Evolutionary conservation across 2,113 vertebrate genomes (phyloP).

Genomic region (Cromileptes altivelis): DNA sequence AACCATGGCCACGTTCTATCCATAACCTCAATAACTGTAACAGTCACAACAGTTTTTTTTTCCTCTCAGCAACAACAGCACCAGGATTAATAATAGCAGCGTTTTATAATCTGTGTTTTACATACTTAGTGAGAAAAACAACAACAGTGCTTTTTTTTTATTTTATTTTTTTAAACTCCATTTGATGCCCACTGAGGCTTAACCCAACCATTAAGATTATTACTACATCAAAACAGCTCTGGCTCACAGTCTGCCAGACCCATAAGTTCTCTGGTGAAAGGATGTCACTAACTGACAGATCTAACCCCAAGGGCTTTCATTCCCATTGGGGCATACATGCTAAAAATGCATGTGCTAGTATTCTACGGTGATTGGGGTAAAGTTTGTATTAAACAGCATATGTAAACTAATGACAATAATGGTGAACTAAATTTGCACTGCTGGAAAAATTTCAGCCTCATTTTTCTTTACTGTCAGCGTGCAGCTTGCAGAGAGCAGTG

Average conservation of each 20-base stretch:
- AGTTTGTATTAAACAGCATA: neutral
- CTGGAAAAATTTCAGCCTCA: constrained; percentile 30
- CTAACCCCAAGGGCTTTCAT: neutral
- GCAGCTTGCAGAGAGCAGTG: constrained; percentile 26
- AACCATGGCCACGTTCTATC: neutral
- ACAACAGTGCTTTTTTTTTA: neutral
- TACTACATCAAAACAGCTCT: constrained; percentile 1
- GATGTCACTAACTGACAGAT: neutral
- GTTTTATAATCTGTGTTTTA: constrained; percentile 18
- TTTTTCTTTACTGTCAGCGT: constrained; percentile 50
- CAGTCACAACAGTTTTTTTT: neutral
- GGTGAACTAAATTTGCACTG: constrained; percentile 50
- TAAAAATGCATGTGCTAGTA: neutral
- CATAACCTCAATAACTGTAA: neutral
- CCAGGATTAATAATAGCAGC: neutral
- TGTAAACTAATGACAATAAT: constrained; percentile 43
- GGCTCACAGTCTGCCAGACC: constrained; percentile 1
- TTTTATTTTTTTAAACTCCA: neutral
- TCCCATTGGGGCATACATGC: neutral
- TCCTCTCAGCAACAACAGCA: neutral
- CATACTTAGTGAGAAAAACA: constrained; percentile 5
- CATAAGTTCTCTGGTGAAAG: neutral
- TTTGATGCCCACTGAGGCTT: neutral
- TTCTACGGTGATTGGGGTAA: neutral
- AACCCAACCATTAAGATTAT: neutral